phyloP scores from a whole-genome alignment of 2,888 invertebrate genomes.

The Ferdinandea cuprea region DNA sequence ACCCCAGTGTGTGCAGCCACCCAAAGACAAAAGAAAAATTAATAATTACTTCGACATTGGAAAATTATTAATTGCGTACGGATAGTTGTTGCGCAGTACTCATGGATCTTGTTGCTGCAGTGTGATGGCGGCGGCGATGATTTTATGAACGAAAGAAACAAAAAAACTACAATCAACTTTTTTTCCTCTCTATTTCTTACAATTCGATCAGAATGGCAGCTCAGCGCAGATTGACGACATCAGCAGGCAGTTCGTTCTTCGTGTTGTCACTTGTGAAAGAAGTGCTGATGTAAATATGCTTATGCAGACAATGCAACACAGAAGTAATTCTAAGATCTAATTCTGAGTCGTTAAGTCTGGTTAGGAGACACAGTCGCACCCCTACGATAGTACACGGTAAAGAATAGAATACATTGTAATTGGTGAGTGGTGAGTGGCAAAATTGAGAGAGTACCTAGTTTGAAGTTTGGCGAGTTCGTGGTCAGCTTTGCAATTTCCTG shows the following conservation, averaged over 20 bases:
- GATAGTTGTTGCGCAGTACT: background rate
- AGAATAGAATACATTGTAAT: no score
- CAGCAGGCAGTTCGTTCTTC: background rate
- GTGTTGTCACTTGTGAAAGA: conserved; percentile 9
- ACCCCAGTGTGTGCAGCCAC: conserved; percentile 57
- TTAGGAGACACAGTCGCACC: conserved; percentile 21
- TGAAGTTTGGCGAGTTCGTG: no score
- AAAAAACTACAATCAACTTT: conserved; percentile 49
- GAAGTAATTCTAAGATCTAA: conserved; percentile 16
- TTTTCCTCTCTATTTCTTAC: conserved; percentile 9
- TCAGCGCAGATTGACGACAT: conserved; percentile 28
- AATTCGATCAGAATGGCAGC: conserved; percentile 54
- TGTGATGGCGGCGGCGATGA: conserved; percentile 27
- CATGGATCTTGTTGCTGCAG: background rate
- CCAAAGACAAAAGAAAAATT: conserved; percentile 61
- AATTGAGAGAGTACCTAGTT: no score
- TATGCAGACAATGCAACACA: conserved; percentile 8
- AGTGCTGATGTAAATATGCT: conserved; percentile 33
- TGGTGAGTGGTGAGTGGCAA: no score
- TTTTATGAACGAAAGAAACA: conserved; percentile 22
- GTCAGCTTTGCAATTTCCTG: no score
- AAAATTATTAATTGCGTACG: conserved; percentile 64
- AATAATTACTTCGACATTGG: conserved; percentile 68
- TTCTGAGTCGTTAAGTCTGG: conserved; percentile 30
- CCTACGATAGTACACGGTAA: background rate